Evolutionary conservation across 2,797 vertebrate genomes (phyloP), one percentile per base, ranked within the genome.

Genomic region (Onychomys leucogaster): DNA sequence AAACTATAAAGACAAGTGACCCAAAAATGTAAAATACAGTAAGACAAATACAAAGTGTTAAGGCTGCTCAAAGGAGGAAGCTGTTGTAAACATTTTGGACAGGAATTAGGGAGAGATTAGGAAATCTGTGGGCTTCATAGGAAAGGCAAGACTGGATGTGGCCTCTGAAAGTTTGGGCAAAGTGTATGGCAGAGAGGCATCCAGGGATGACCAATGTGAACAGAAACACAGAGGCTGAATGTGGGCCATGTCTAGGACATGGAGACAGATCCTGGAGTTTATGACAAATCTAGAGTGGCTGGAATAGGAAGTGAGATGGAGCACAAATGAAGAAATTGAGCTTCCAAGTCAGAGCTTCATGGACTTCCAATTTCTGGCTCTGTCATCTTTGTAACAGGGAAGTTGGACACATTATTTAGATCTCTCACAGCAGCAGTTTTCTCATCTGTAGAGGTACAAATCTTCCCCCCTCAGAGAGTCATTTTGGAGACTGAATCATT

Each of bases 271-370:
- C 34, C 43, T 23, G 17, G 43, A 49, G 29, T 63, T 43, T 43
- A 63, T 83, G 37, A 83, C 41, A 85, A 32, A 52, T 52, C 34
- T 49, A 71, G 29, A 52, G 27, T 67, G 34, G 25, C 55, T 76
- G 46, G 41, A 43, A 67, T 0, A 17, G 63, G 69, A 86, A 94
- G 89, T 92, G 93, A 94, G 87, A 89, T 6, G 3, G 46, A 77
- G 59, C 37, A 23, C 23, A 16, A 37, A 77, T 14, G 57, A 52
- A 14, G 80, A 59, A 84, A 9, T 0, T 0, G 32, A 32, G 27
- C 61, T 73, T 77, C 71, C n/a, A 34, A 76, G 61, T 78, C 69
- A n/a, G 29, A 1, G 46, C n/a, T 32, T 23, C 2, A 0, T 57
- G 41, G 6, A 5, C 37, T 82, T 27, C 43, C 21, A 16, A 29